Conservation (phyloP, 2,888 invertebrate genomes). For the Syrphus vitripennis region DNA sequence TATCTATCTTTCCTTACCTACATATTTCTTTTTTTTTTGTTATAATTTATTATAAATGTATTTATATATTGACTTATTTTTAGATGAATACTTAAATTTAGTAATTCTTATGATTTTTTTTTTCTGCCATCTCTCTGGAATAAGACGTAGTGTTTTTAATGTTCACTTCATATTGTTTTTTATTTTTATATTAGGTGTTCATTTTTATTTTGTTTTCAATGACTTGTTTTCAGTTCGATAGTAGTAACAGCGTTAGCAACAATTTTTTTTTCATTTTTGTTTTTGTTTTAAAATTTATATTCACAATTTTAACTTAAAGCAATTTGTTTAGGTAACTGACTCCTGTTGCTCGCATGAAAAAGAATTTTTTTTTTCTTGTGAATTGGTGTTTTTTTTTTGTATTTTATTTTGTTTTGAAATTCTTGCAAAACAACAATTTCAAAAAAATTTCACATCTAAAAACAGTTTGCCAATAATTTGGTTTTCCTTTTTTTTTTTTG, state of each 20-base stretch:
- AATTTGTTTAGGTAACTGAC: slow-evolving; percentile 79
- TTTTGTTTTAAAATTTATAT: slow-evolving; percentile 30
- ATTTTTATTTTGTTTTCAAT: slow-evolving; percentile 56
- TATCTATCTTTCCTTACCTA: slow-evolving; percentile 69
- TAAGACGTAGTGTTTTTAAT: slow-evolving; percentile 73
- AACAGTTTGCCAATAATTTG: slow-evolving; percentile 55
- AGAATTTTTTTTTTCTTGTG: slow-evolving; percentile 30
- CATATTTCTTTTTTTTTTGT: slow-evolving; percentile 38
- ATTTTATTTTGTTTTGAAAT: slow-evolving; percentile 21
- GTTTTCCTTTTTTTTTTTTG: slow-evolving; percentile 50
- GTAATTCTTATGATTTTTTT: slow-evolving; percentile 47
- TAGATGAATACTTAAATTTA: slow-evolving; percentile 69
- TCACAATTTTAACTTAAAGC: slow-evolving; percentile 70
- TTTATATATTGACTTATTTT: slow-evolving; percentile 50
- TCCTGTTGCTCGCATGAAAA: slow-evolving; percentile 77
- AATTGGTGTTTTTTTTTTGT: slow-evolving; percentile 18
- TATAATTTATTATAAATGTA: slow-evolving; percentile 36
- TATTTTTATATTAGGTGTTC: slow-evolving; percentile 58
- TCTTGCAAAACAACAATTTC: slow-evolving; percentile 55
- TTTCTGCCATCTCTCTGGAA: slow-evolving; percentile 51
- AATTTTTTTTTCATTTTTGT: slow-evolving; percentile 19
- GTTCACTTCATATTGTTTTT: slow-evolving; percentile 67
- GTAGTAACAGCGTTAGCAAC: slow-evolving; percentile 69
- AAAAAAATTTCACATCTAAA: slow-evolving; percentile 60
- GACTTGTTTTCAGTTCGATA: slow-evolving; percentile 68